Evolutionary conservation across 2,797 vertebrate genomes (phyloP), one percentile per base, ranked within the genome.

Genomic region (Amazonetta brasiliensis): DNA sequence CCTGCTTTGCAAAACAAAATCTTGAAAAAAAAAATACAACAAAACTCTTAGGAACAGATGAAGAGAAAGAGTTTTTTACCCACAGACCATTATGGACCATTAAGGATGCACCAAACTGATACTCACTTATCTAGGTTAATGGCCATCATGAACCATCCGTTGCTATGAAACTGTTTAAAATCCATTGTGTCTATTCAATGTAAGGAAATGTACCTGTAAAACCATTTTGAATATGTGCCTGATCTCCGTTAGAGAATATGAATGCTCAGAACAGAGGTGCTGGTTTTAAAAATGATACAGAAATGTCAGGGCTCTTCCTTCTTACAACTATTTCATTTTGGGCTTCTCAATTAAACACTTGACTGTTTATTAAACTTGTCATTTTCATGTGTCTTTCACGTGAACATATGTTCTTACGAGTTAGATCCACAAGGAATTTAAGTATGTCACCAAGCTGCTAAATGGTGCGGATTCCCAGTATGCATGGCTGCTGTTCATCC

Each of bases 151-250:
- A 95, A 92, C 41, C 79, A 92, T 90, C 74, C 16, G 79, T 93
- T 95, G 89, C 88, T 94, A 96, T 72, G 90, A 94, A 95, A 94
- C 92, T 89, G 80, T 82, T 97, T 92, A 91, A 96, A 96, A 92
- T 94, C 87, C 89, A 92, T 94, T 92, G 74, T 92, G 71, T 44
- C 89, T 90, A 83, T 64, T 92, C 87, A 94, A 94, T 91, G 64
- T 90, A 94, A 87, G 80, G 85, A 96, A 83, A 90, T 35, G 54
- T 87, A 96, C 85, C 87, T 94, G 85, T 58, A 94, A 95, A 94
- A 84, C 15, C 63, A 82, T 74, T 92, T 94, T 43, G 56, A 91
- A 87, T 50, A 71, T 12, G 43, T 77, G 77, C 28, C 77, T 94
- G 56, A 91, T 78, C 77, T 80, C 84, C 83, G 64, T 68, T 58